Base-by-base conservation (phyloP, 2,888 invertebrate species). In the Leptopilina myrica region DNA sequence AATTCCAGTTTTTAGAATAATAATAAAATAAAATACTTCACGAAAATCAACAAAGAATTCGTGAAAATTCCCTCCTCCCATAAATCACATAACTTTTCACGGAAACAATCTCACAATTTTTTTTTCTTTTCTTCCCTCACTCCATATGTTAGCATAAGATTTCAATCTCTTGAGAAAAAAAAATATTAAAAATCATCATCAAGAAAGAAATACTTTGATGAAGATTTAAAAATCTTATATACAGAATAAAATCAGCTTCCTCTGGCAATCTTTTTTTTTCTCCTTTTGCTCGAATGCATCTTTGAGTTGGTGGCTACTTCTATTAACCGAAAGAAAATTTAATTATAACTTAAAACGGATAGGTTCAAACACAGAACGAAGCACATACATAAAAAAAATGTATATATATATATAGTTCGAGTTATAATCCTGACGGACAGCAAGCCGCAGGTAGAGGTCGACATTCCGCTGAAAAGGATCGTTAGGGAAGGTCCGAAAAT, bases 401-500 rank as follows among this genome's bases (percentile, higher is more conserved):
- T 15, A 49, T 49, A 67, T n/a, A 1, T 8, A 8, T 66, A 20
- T 9, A 9, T 62, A 9, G 62, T 8, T 43, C 43, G 43, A 43
- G 43, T 43, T 43, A 20, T 62, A 62, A 62, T 62, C 62, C 53
- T 14, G 49, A 67, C 15, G 67, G 49, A 20, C 33, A 69, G 53
- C 14, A 8, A 66, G 76, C 78, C 79, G 78, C 79, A 73, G 80
- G 76, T 76, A 81, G 49, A 65, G 78, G 69, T 80, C 80, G 81
- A 82, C 82, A 79, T 79, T 81, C 76, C 80, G 40, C 59, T 80
- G 76, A 80, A 76, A 79, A 80, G 82, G 65, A 65, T 84, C 81
- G 78, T 79, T 83, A 67, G 81, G 79, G 76, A 83, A 79, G 80
- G 80, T 78, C 78, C 83, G 79, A 81, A 49, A 78, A 79, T 76